A percentile compares a stretch with the other conserved stretches of the same genome.
Conservation (phyloP, 2,113 vertebrate genomes). For the Hiodon tergisus region DNA sequence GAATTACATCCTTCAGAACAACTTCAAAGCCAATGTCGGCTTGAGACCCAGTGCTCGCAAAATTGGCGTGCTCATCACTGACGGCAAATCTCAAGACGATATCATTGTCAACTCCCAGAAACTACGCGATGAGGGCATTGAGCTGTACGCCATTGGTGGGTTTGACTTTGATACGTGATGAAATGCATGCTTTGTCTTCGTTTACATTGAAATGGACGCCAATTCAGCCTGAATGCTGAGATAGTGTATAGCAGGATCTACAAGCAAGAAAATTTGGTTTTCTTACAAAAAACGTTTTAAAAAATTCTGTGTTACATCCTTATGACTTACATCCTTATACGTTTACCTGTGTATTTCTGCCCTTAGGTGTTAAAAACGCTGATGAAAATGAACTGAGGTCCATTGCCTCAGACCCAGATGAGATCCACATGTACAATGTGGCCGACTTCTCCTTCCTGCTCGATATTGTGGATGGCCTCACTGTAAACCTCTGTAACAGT, state of each 20-base stretch:
- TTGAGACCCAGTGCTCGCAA: conserved; percentile 82
- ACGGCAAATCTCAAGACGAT: conserved; percentile 96
- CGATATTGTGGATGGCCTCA: conserved; percentile 82
- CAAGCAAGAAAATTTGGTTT: no score
- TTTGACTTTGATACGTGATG: neutral
- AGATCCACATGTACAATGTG: conserved; percentile 88
- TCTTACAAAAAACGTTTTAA: no score
- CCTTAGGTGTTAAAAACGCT: conserved; percentile 92
- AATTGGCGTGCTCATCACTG: conserved; percentile 92
- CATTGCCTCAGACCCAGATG: conserved; percentile 87
- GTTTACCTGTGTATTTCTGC: neutral
- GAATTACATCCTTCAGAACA: conserved; percentile 88
- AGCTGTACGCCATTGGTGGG: conserved; percentile 90
- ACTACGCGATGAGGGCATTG: conserved; percentile 75
- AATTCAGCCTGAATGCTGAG: no score
- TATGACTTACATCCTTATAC: neutral
- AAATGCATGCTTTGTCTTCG: no score
- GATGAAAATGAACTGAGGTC: conserved; percentile 88
- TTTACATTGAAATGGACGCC: no score
- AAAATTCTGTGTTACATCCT: neutral
- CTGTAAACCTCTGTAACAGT: conserved; percentile 88
- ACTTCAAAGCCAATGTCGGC: conserved; percentile 78
- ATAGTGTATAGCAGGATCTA: no score
- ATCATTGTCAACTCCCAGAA: conserved; percentile 74
- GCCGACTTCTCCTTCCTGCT: conserved; percentile 86